A percentile compares a stretch with the other conserved stretches of the same genome.
Conservation (phyloP, 1,140 invertebrate genomes). For the Heliconius hermathena region DNA sequence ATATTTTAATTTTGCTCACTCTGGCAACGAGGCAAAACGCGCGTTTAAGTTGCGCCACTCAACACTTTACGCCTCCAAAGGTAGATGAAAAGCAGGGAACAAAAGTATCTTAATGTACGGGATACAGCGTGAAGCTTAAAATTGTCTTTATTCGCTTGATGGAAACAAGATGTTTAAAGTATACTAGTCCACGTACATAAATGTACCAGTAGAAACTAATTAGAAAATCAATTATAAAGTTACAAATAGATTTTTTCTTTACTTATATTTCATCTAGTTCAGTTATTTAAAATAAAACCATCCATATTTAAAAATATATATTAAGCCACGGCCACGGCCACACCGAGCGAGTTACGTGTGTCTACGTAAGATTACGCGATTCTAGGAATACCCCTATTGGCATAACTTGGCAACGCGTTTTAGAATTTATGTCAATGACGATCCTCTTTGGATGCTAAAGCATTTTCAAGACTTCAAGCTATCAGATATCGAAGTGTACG, state of each 20-base stretch:
- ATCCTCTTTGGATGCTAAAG: neutral
- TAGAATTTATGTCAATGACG: conserved; percentile 33
- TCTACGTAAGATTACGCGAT: conserved; percentile 44
- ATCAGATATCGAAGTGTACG: conserved; percentile 29
- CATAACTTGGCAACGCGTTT: conserved; percentile 39
- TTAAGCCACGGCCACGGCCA: conserved; percentile 33
- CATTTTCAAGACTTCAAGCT: conserved; percentile 12
- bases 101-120: no score
- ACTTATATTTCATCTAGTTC: neutral
- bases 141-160: no score
- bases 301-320: conserved; percentile 7
- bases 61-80: neutral
- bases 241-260: neutral
- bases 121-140: no score
- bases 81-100: neutral
- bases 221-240: no score
- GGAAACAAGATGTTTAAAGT: neutral
- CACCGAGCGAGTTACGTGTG: conserved; percentile 29
- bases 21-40: neutral
- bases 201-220: no score
- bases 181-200: neutral
- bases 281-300: conserved; percentile 11
- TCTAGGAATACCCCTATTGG: conserved; percentile 49
- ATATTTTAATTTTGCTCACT: neutral
- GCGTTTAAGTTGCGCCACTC: neutral